Evolutionary conservation across 2,888 invertebrate species (phyloP).

Genomic region (Archips crataeganus): DNA sequence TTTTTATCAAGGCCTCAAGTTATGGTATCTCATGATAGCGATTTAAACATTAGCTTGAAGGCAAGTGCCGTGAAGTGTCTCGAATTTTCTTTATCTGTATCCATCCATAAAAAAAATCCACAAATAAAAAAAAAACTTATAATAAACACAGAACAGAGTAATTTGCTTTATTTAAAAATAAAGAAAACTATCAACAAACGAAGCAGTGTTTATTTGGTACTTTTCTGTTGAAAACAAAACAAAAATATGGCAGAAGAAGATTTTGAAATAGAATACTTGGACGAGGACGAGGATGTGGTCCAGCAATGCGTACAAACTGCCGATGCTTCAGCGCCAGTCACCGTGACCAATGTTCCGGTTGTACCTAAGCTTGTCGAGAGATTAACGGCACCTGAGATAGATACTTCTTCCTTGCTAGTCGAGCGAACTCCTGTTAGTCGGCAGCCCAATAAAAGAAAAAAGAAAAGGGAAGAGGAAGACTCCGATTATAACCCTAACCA

Average conservation of each 20-base stretch:
- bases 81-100: too few species aligned
- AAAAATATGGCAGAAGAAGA: slow-evolving; percentile 63
- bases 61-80: too few species aligned
- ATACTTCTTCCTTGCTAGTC: slow-evolving; percentile 53
- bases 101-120: too few species aligned
- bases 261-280: slow-evolving; percentile 77
- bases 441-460: slow-evolving; percentile 51
- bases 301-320: slow-evolving; percentile 69
- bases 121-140: background rate
- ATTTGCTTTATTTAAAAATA: background rate
- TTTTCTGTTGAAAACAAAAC: background rate
- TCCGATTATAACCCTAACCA: slow-evolving; percentile 73
- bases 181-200: too few species aligned
- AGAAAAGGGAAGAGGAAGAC: slow-evolving; percentile 63
- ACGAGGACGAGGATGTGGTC: slow-evolving; percentile 78
- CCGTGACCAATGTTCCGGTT: slow-evolving; percentile 9
- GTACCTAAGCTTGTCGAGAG: slow-evolving; percentile 1
- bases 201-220: background rate
- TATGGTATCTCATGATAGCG: too few species aligned
- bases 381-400: slow-evolving; percentile 38
- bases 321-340: slow-evolving; percentile 30
- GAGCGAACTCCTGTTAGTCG: slow-evolving; percentile 53
- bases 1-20: too few species aligned
- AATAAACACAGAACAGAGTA: too few species aligned
- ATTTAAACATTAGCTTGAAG: too few species aligned